Conservation (phyloP, 2,113 vertebrate species). For the Empidonax traillii region DNA sequence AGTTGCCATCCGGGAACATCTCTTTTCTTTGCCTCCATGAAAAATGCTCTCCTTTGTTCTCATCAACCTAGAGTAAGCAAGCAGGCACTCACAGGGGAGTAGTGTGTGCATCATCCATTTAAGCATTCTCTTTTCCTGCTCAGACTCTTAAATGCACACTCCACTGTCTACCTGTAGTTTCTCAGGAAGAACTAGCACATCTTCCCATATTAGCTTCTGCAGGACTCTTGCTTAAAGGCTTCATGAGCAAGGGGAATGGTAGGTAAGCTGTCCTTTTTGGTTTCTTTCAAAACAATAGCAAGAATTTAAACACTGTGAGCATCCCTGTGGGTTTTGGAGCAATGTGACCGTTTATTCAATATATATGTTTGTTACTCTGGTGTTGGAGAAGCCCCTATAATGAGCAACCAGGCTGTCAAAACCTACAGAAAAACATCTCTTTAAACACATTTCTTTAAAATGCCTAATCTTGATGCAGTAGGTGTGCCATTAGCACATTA, state of each 20-base stretch:
- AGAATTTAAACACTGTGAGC: fast-evolving
- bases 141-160: neutral
- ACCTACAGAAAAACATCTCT: neutral
- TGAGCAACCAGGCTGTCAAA: neutral
- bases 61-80: neutral
- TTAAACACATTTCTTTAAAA: neutral
- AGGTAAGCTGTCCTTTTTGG: neutral
- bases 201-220: neutral
- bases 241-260: neutral
- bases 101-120: neutral
- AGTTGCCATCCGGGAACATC: neutral
- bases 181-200: neutral
- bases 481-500: neutral
- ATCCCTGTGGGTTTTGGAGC: neutral
- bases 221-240: neutral
- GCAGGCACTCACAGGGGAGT: neutral
- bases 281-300: neutral
- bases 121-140: neutral
- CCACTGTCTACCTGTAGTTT: neutral
- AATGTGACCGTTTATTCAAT: neutral
- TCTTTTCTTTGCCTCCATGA: neutral
- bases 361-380: neutral
- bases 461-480: neutral
- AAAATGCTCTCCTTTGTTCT: neutral
- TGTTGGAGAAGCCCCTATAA: fast-evolving